Conservation (phyloP, 2,797 vertebrate species). For the Remorina albescens region DNA sequence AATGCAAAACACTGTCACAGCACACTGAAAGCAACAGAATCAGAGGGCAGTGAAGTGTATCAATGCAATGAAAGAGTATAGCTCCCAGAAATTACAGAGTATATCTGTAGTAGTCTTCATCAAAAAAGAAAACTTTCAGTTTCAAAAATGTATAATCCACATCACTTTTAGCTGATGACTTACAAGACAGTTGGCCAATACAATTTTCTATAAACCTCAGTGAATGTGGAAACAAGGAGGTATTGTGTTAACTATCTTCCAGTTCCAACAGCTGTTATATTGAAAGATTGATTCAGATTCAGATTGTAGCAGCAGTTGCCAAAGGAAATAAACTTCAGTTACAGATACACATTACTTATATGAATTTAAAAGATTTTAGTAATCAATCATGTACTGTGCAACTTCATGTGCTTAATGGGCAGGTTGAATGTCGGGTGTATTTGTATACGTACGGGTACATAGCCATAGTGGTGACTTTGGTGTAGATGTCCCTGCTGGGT, state of each 20-base stretch:
- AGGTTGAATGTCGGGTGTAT: neutral
- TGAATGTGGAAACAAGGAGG: no score
- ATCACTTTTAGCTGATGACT: neutral
- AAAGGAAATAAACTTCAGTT: neutral
- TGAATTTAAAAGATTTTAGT: neutral
- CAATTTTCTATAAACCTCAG: neutral
- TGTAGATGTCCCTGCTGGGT: constrained; percentile 93
- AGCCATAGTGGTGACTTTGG: constrained; percentile 95
- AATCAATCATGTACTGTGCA: no score
- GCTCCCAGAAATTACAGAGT: no score
- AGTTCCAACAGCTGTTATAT: neutral
- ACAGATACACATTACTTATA: neutral
- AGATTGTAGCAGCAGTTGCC: neutral
- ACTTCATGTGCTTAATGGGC: no score
- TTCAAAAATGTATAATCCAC: neutral
- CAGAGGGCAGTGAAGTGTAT: constrained; percentile 29
- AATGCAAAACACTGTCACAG: constrained; percentile 28
- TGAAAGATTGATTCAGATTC: no score
- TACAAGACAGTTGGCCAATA: neutral
- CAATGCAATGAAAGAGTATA: neutral
- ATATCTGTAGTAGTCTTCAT: no score
- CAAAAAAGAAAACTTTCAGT: no score
- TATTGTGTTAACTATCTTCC: neutral
- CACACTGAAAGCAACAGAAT: constrained; percentile 33
- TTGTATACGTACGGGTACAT: constrained; percentile 95